These are phyloP conservation scores for Lasioglossum lativentre DNA, from an alignment of 2,888 invertebrate genomes.

Conservation along the genomic window DNA sequence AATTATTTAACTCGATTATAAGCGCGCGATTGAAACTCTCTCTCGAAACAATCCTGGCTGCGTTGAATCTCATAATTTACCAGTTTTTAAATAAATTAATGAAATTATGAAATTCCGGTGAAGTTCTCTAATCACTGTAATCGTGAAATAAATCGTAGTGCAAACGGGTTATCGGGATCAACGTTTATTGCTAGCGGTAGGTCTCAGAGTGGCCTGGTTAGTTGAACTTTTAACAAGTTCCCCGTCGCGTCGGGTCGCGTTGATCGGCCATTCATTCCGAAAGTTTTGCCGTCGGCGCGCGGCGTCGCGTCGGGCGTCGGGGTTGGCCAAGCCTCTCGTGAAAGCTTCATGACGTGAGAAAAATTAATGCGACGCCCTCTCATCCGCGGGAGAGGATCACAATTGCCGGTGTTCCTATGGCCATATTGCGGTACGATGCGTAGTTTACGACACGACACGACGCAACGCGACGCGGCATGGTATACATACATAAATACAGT, in stretches of 20 bases:
- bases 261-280: conserved; percentile 3
- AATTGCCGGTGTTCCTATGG: neutral
- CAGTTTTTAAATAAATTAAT: no score
- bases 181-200: neutral
- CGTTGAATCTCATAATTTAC: neutral
- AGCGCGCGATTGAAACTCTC: neutral
- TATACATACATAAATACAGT: no score
- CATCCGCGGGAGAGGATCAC: neutral
- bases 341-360: no score
- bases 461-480: neutral
- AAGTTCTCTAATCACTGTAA: neutral
- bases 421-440: neutral
- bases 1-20: conserved; percentile 19
- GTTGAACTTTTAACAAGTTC: neutral
- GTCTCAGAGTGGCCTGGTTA: neutral
- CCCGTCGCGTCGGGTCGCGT: neutral
- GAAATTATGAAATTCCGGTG: no score
- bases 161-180: neutral
- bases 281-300: neutral
- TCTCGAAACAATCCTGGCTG: no score
- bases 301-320: no score
- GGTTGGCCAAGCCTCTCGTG: neutral
- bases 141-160: neutral
- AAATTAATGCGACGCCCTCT: conserved; percentile 12
- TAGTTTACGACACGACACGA: conserved; percentile 18